phyloP scores from a whole-genome alignment of 1,140 invertebrate genomes.

The Ditylenchus dipsaci region DNA sequence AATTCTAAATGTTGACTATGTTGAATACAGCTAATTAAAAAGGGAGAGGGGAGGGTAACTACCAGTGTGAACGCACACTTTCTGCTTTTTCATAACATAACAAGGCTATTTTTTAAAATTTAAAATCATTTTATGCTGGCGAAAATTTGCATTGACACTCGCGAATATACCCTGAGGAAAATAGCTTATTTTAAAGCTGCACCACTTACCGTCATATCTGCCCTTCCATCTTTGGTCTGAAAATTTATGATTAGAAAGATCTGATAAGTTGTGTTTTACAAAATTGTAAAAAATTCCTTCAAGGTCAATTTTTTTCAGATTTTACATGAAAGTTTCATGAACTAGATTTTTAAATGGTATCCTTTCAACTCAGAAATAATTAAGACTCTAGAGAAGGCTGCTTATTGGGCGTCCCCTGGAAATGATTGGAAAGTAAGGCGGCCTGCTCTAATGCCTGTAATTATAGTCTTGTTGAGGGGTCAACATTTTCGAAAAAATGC shows the following conservation, averaged over 20 bases:
- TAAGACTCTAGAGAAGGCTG: no score
- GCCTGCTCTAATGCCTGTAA: no score
- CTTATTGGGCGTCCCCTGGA: no score
- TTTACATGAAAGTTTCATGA: no score
- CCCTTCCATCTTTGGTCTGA: constrained; percentile 53
- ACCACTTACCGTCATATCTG: constrained; percentile 54
- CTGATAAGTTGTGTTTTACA: constrained; percentile 11
- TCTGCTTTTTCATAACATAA: background rate
- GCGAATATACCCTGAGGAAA: background rate
- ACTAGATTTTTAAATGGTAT: no score
- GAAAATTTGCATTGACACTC: background rate
- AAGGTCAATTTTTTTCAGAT: no score
- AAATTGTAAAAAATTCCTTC: background rate
- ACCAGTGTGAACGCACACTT: background rate
- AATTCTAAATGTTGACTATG: background rate
- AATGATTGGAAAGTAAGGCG: no score
- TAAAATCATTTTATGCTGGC: background rate
- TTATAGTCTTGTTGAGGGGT: no score
- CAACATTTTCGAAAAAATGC: no score
- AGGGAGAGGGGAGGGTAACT: no score
- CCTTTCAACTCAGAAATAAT: no score
- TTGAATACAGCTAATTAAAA: background rate
- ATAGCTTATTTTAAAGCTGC: no score
- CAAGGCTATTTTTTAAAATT: background rate
- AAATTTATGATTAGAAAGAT: constrained; percentile 18